Conservation (phyloP, 2,797 vertebrate genomes). For the Paramormyrops hopkinsi region DNA sequence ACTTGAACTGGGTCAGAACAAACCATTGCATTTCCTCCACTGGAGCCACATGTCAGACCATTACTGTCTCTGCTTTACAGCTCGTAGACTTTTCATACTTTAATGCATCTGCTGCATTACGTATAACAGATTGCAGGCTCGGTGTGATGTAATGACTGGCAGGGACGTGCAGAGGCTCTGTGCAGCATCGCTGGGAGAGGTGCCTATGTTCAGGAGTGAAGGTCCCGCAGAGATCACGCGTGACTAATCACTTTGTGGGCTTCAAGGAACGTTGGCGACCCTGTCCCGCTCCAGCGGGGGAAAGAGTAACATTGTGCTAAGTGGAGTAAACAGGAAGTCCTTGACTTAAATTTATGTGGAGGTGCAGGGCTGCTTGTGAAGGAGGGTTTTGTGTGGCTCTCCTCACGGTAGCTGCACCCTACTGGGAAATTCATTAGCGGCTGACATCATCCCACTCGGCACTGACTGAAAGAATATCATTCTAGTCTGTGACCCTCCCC, state of each 20-base stretch:
- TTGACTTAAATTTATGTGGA: slow-evolving; percentile 48
- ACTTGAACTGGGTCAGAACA: not conserved
- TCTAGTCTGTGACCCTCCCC: slow-evolving; percentile 48
- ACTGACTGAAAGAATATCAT: slow-evolving; percentile 60
- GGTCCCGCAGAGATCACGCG: not conserved
- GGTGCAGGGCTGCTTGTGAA: slow-evolving; percentile 56
- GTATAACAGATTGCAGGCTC: not conserved
- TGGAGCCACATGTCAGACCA: not conserved
- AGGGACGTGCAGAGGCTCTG: not conserved
- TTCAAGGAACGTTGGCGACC: not conserved
- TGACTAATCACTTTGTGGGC: not conserved
- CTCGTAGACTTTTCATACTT: slow-evolving; percentile 12
- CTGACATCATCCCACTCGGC: slow-evolving; percentile 68
- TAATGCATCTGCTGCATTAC: slow-evolving; percentile 24
- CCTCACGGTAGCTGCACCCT: slow-evolving; percentile 61
- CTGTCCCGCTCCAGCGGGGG: slow-evolving; percentile 50
- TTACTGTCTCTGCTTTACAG: not conserved
- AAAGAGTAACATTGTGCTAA: slow-evolving; percentile 16
- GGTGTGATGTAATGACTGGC: not conserved
- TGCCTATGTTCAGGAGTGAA: not conserved
- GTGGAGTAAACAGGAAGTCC: slow-evolving; percentile 50
- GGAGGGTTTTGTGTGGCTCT: slow-evolving; percentile 60
- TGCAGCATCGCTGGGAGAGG: not conserved
- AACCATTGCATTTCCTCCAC: not conserved
- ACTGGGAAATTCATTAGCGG: slow-evolving; percentile 68